phyloP scores from a whole-genome alignment of 2,113 vertebrate genomes.

The Sturnus vulgaris region DNA sequence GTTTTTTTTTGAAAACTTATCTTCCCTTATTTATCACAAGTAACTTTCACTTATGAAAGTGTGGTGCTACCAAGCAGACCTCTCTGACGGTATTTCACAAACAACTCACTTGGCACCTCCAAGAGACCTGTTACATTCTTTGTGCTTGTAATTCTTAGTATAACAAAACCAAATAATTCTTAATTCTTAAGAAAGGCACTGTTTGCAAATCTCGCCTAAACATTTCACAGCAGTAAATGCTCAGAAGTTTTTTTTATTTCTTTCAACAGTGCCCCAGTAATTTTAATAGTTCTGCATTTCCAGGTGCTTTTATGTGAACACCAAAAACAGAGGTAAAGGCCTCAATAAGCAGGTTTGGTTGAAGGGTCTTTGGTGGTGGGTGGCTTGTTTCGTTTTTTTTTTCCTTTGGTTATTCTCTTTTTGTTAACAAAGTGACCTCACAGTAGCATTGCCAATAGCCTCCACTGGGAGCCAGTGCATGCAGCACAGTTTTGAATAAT shows the following conservation, averaged over 20 bases:
- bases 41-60: neutral
- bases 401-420: neutral
- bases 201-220: neutral
- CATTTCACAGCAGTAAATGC: neutral
- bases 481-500: neutral
- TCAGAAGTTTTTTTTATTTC: neutral
- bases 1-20: neutral
- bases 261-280: neutral
- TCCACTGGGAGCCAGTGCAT: neutral
- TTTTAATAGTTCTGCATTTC: neutral
- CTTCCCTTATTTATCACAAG: neutral
- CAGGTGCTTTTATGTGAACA: neutral
- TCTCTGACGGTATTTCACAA: neutral
- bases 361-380: rapidly evolving
- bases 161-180: neutral
- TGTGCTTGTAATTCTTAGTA: neutral
- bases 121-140: neutral
- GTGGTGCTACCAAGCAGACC: neutral
- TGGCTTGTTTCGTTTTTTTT: neutral
- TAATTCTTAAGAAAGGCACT: neutral
- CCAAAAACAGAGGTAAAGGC: neutral
- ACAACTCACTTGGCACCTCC: neutral
- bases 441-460: neutral
- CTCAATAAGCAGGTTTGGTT: neutral
- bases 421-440: neutral